Evolutionary conservation across 1,140 invertebrate genomes (phyloP), one percentile per base, ranked within the genome.

Genomic region (Aphelenchoides besseyi): DNA sequence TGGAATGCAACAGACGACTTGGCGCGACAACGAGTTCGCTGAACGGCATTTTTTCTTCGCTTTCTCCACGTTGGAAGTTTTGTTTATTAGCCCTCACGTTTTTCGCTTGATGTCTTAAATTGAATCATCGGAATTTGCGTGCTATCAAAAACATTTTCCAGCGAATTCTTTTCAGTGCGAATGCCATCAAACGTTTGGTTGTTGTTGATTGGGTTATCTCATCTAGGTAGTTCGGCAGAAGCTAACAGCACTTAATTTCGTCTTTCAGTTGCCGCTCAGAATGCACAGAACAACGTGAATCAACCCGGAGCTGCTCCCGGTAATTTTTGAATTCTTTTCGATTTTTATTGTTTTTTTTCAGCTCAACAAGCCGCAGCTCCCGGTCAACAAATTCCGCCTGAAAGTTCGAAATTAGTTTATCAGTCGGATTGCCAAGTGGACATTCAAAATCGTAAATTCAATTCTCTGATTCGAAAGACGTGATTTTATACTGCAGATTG

Each of bases 401-500:
- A 59, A 33, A 59, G 55, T 33, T 59, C 55, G 5, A 59, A 59
- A 33, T 33, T 59, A 12, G 55, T 59, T 5, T 18, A 59, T 23
- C 5, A 33, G 5, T 23, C 55, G 55, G 55, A 59, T 5, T 59
- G 55, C 23, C 55, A 29, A 33, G 55, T 18, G 5, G 55, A 59
- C 18, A 59, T 59, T 23, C 55, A 59, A 59, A 5, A n/a, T n/a
- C n/a, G n/a, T n/a, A n/a, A n/a, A n/a, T n/a, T n/a, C n/a, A n/a
- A n/a, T n/a, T n/a, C n/a, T n/a, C n/a, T n/a, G n/a, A n/a, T n/a
- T n/a, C n/a, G n/a, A n/a, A n/a, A n/a, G n/a, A n/a, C n/a, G n/a
- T n/a, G n/a, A n/a, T n/a, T n/a, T n/a, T n/a, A n/a, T n/a, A n/a
- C n/a, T n/a, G n/a, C 5, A 33, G 5, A 59, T 33, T 59, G 55